phyloP scores from a whole-genome alignment of 2,797 vertebrate species.

The Antrozous pallidus region DNA sequence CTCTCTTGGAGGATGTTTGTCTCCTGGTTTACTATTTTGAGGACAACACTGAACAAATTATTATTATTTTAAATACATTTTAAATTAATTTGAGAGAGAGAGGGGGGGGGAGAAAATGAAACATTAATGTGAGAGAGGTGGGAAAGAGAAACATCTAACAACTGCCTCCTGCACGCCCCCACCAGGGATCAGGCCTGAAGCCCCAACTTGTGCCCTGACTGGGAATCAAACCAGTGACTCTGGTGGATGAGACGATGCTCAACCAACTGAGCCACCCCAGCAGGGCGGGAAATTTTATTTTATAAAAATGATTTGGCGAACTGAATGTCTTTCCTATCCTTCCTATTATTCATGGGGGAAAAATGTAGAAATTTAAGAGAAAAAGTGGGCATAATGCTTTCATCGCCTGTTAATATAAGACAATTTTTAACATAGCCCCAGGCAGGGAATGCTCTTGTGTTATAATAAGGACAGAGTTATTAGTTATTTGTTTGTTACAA shows the following conservation, averaged over 20 bases:
- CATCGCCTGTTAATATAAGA: constrained; percentile 48
- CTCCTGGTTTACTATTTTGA: constrained; percentile 9
- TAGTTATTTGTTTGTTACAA: constrained; percentile 71
- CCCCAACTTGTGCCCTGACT: background rate
- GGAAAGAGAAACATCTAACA: background rate
- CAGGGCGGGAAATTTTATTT: background rate
- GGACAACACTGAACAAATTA: background rate
- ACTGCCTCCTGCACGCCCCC: background rate
- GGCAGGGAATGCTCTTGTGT: constrained; percentile 43
- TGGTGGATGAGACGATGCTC: background rate
- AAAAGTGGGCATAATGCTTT: constrained; percentile 15
- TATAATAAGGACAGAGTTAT: constrained; percentile 60
- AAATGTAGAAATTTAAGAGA: constrained; percentile 29
- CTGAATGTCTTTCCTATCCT: background rate
- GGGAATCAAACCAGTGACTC: background rate
- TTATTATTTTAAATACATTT: background rate
- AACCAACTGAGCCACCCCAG: background rate
- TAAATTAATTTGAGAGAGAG: background rate
- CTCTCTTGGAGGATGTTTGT: background rate
- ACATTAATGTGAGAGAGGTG: background rate
- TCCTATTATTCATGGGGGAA: constrained; percentile 23
- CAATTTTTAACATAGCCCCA: constrained; percentile 50
- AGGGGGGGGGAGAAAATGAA: background rate
- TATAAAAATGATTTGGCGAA: constrained; percentile 1
- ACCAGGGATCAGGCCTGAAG: background rate